Percentiles rank a stretch among this genome's conserved stretches.
Evolutionary conservation across 2,797 vertebrate genomes (phyloP).

Genomic region (Acropternis orthonyx): DNA sequence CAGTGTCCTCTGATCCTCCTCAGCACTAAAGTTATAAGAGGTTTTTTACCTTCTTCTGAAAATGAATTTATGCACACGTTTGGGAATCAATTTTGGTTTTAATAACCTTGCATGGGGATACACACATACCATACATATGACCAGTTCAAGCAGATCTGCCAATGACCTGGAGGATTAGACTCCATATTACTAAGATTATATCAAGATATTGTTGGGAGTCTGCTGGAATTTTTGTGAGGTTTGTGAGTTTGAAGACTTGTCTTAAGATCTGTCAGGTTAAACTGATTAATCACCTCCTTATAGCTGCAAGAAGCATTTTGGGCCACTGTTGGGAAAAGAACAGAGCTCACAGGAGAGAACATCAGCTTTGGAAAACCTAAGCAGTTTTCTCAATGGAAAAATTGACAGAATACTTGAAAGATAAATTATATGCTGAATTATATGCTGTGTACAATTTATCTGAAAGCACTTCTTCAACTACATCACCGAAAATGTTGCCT

Average conservation of each 20-base stretch:
- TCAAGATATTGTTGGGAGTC: neutral
- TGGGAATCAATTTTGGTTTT: neutral
- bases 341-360: neutral
- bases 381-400: slow-evolving; percentile 41
- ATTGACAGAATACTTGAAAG: neutral
- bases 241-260: slow-evolving; percentile 20
- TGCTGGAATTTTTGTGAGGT: slow-evolving; percentile 17
- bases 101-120: neutral
- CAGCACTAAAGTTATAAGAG: neutral
- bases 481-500: neutral
- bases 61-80: neutral
- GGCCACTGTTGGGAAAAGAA: slow-evolving; percentile 7
- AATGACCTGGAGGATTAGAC: neutral
- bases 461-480: neutral
- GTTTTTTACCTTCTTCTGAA: neutral
- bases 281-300: slow-evolving; percentile 39
- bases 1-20: neutral
- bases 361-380: slow-evolving; percentile 4
- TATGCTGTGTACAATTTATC: neutral
- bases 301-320: neutral
- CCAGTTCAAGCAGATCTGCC: neutral
- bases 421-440: slow-evolving; percentile 6
- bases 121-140: neutral
- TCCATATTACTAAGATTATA: neutral
- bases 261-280: slow-evolving; percentile 20